A percentile compares a stretch with the other conserved stretches of the same genome.
phyloP scores from a whole-genome alignment of 2,113 vertebrate species.

The Psittacula cyanocephala region DNA sequence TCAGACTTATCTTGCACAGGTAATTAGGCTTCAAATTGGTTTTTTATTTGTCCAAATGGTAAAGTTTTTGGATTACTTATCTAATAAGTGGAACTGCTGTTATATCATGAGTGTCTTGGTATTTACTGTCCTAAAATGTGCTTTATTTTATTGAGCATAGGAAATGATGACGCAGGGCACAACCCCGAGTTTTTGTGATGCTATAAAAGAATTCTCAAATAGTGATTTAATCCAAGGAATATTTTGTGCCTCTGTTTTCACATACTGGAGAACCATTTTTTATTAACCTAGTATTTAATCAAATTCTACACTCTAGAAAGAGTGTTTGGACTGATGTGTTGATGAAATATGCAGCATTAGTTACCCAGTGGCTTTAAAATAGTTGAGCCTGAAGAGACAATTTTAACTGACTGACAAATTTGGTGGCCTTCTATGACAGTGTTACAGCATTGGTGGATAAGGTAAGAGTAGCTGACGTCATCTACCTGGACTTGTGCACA shows the following conservation, averaged over 20 bases:
- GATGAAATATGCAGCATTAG: neutral
- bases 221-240: neutral
- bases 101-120: neutral
- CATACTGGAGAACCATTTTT: neutral
- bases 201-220: neutral
- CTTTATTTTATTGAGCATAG: neutral
- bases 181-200: neutral
- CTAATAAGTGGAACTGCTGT: neutral
- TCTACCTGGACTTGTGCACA: neutral
- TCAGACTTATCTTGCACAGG: neutral
- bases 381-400: neutral
- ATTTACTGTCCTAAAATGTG: neutral
- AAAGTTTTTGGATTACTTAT: neutral
- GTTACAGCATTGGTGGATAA: neutral
- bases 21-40: neutral
- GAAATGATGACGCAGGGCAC: neutral
- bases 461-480: neutral
- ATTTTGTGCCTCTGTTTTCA: neutral
- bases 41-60: neutral
- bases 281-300: neutral
- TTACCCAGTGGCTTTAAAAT: neutral
- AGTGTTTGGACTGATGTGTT: neutral
- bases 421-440: neutral
- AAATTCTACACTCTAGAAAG: neutral
- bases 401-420: neutral